These are phyloP conservation scores for Apaloderma vittatum DNA, from an alignment of 2,113 vertebrate species.

Conservation along the genomic window DNA sequence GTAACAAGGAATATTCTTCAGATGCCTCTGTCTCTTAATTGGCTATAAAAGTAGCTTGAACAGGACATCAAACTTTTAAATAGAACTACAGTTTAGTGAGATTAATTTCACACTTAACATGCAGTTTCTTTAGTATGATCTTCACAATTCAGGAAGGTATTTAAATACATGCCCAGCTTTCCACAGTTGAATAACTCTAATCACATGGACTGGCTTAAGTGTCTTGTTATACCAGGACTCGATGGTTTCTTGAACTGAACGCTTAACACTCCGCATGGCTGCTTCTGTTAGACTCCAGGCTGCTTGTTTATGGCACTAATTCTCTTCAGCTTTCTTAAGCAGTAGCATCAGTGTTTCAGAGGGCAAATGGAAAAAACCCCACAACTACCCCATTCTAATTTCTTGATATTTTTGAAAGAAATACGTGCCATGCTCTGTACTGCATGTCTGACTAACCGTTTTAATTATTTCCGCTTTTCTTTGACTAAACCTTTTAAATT, in stretches of 20 bases:
- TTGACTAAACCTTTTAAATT: conserved; percentile 31
- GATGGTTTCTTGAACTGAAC: not conserved
- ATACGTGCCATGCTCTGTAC: not conserved
- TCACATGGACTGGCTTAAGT: not conserved
- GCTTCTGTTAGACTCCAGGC: not conserved
- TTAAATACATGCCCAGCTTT: not conserved
- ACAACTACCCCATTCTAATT: not conserved
- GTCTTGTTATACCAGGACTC: not conserved
- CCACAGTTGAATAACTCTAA: not conserved
- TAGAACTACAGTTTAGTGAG: not conserved
- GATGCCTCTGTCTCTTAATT: not conserved
- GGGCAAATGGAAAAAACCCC: not conserved
- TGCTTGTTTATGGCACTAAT: conserved; percentile 27
- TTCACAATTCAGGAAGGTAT: not conserved
- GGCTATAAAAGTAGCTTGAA: not conserved
- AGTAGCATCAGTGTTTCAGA: not conserved
- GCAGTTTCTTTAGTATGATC: not conserved
- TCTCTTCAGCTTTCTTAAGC: conserved; percentile 22
- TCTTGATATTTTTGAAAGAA: conserved; percentile 2
- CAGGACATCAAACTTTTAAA: not conserved
- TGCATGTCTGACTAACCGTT: not conserved
- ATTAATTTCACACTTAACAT: not conserved
- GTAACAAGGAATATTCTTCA: not conserved
- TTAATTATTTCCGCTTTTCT: conserved; percentile 24
- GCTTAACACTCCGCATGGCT: not conserved